phyloP scores from a whole-genome alignment of 2,888 invertebrate species.

The Dynastes tityus region DNA sequence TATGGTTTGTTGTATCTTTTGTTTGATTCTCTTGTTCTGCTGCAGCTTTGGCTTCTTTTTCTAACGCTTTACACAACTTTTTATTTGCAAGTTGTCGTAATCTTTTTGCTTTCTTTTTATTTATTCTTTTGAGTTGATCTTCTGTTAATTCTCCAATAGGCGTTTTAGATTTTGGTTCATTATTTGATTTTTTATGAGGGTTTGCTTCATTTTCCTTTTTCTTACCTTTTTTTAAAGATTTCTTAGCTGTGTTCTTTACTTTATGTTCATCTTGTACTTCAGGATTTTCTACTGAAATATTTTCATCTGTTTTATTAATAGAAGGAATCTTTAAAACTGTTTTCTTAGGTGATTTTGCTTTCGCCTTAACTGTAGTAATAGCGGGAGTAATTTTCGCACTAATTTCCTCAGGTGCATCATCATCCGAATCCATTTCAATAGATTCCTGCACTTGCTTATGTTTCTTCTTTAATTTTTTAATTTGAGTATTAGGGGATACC shows the following conservation, averaged over 20 bases:
- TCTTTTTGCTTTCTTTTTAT: slow-evolving; percentile 54
- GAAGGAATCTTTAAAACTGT: slow-evolving; percentile 57
- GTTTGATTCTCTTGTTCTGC: slow-evolving; percentile 58
- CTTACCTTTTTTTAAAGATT: slow-evolving; percentile 12
- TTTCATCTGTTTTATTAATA: slow-evolving; percentile 17
- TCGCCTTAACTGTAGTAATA: slow-evolving; percentile 55
- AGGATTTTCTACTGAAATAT: slow-evolving; percentile 22
- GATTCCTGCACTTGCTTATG: neutral
- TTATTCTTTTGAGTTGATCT: slow-evolving; percentile 53
- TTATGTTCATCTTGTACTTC: slow-evolving; percentile 21
- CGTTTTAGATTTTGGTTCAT: slow-evolving; percentile 46
- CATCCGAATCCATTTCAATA: slow-evolving; percentile 52
- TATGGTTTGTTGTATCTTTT: slow-evolving; percentile 53
- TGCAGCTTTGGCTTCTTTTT: slow-evolving; percentile 48
- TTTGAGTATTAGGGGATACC: neutral
- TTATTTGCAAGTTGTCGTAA: slow-evolving; percentile 60
- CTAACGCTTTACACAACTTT: slow-evolving; percentile 56
- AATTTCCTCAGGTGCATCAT: slow-evolving; percentile 61
- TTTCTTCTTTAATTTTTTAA: neutral
- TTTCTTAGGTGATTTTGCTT: slow-evolving; percentile 57
- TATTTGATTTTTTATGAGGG: slow-evolving; percentile 31
- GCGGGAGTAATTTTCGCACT: slow-evolving; percentile 60
- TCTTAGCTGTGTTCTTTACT: slow-evolving; percentile 3
- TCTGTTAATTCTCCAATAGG: slow-evolving; percentile 54
- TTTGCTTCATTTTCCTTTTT: slow-evolving; percentile 37